Conservation (phyloP, 2,888 invertebrate genomes). For the Drosophila paramelanica region DNA sequence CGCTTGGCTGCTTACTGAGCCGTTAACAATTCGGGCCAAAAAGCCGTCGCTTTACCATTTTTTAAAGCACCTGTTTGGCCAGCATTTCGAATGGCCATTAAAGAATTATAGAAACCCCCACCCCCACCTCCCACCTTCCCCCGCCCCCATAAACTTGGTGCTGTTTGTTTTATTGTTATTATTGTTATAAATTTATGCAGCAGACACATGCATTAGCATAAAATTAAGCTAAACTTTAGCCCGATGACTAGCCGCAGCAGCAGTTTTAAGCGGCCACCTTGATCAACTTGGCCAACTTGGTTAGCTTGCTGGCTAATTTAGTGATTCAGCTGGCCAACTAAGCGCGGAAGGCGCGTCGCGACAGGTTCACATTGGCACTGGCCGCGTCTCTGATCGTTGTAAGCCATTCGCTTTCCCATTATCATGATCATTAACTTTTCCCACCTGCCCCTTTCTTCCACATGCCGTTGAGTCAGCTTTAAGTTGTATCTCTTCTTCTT, state of each 20-base stretch:
- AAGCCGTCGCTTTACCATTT: constrained; percentile 8
- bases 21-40: constrained; percentile 2
- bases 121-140: no score
- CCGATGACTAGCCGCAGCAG: constrained; percentile 25
- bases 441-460: background rate
- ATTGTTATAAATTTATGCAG: constrained; percentile 77
- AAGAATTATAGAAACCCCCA: constrained; percentile 16
- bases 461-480: constrained; percentile 1
- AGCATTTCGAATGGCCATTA: constrained; percentile 47
- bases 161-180: constrained; percentile 50
- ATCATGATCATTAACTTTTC: constrained; percentile 57
- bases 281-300: constrained; percentile 19
- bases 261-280: constrained; percentile 8
- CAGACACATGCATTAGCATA: constrained; percentile 72
- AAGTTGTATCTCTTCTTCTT: background rate
- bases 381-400: background rate
- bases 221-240: constrained; percentile 56
- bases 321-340: constrained; percentile 38
- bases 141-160: background rate
- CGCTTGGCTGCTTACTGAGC: background rate
- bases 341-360: constrained; percentile 15
- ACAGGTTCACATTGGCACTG: constrained; percentile 52
- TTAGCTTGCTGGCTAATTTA: constrained; percentile 30
- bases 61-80: constrained; percentile 33
- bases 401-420: constrained; percentile 51